Evolutionary conservation across 2,113 vertebrate genomes (phyloP), one percentile per base, ranked within the genome.

Genomic region (Bos javanicus): DNA sequence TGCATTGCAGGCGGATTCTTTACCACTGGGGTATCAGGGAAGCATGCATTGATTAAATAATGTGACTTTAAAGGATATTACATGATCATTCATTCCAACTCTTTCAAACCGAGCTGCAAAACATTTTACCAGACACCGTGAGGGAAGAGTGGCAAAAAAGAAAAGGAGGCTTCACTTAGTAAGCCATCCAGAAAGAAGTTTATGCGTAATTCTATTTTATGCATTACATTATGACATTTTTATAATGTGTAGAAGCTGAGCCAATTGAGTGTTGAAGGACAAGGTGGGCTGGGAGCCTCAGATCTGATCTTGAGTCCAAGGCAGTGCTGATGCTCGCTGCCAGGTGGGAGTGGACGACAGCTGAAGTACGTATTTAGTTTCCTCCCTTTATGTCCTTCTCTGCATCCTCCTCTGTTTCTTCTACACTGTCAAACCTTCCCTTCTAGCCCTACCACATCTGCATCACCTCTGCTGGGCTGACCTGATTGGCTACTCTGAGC

Each of bases 291-390:
- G 25, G 28, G 7, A n/a, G 8, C 23, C 89, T 78, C 48, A 48
- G 23, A 48, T 59, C 52, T 33, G 36, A n/a, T 46, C 28, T 7
- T 91, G 10, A 28, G n/a, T 21, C n/a, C 43, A 16, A 12, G 16
- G 30, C 13, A 9, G 4, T 28, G 15, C 28, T 23, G 13, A 25
- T 52, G 17, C n/a, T 71, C 1, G 4, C 6, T n/a, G 36, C 36
- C 19, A 56, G 30, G 3, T 30, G 33, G 43, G 54, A 36, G 2
- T 6, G 28, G 25, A 17, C 2, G 2, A 2, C 2, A 52, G 10
- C 17, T 2, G 9, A n/a, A 23, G 8, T 19, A 16, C 3, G 0
- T 30, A 8, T n/a, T 7, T 36, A 26, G 14, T 33, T 74, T 85
- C 74, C 17, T 54, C 10, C 25, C 33, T 57, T 57, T 33, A 43